Base-by-base conservation (phyloP, 1,140 invertebrate genomes). In the Rhizoglyphus robini region DNA sequence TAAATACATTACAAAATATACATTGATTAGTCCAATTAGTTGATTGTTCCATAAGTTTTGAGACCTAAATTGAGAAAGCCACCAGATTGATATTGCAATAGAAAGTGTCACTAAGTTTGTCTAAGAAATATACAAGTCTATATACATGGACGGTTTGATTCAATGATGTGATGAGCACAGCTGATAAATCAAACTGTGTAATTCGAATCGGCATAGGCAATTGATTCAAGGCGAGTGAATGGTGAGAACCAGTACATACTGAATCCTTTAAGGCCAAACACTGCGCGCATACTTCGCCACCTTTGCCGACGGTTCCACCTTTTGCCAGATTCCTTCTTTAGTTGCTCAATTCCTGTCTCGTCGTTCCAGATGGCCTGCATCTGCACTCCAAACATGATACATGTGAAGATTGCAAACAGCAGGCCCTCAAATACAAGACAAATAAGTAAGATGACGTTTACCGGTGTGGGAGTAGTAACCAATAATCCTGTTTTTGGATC, bases 301-400 rank as follows among this genome's bases (percentile, higher is more conserved):
- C 86, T 80, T 0, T 88, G 91, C 70, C 90, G 90, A 69, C 88
- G 87, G 20, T 87, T 86, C 89, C 90, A 94, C 15, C 87, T 79
- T 23, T 69, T 65, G 15, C 29, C 29, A n/a, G 70, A 67, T 63
- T 73, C 72, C 59, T 72, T 72, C 49, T 73, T 73, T 38, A 73
- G 49, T 41, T 72, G 70, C 59, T 73, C 72, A 38, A 73, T 73
- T 2, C 72, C 72, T 69, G 96, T 99, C 81, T 99, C 92, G 79
- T 99, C 96, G 74, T 91, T 90, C 83, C 93, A 96, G 73, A 99
- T 99, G 13, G 94, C 92, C 75, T 93, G 90, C n/a, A 99, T 76
- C 77, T 98, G 93, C 1, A 93, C 93, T 34, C 87, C 88, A 71
- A 96, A 84, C 96, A 99, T 99, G 8, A 99, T 92, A 31, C 86